Base-by-base conservation (phyloP, 2,888 invertebrate species). In the Drosophila melanosoma region DNA sequence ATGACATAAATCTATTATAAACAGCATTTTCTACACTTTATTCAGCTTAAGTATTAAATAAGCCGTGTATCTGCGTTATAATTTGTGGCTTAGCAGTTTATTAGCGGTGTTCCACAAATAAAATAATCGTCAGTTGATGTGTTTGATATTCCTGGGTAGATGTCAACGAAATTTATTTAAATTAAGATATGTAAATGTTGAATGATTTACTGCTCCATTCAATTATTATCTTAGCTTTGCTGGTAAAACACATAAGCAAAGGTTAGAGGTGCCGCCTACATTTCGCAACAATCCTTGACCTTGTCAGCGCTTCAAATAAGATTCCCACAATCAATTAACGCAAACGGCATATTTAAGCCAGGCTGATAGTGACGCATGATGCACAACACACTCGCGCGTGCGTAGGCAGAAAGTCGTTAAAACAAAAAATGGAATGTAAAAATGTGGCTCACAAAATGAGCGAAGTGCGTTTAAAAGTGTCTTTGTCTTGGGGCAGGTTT, bases 251-350 rank as follows among this genome's bases (percentile, higher is more conserved):
- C 53, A 36, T 38, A n/a, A 33, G 35, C 45, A 58, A 62, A 66
- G 32, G 56, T 15, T 59, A 67, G 48, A 56, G 42, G 12, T 35
- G 52, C 38, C 51, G 59, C 64, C 45, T 53, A 58, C 68, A 36
- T 54, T 49, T 65, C 57, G 57, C 60, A 66, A 26, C 49, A 65
- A 81, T 81, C 89, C 82, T 87, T 88, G 89, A 85, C 85, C 85
- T 85, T 88, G 85, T 79, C 79, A 60, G 65, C 26, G 61, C 60
- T 65, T 33, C 63, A 65, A 64, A 74, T 86, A 56, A 61, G 67
- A 72, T 85, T 85, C 87, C 87, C 85, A 84, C 76, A 63, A 70
- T 88, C 58, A 53, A 70, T 83, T 70, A 61, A 26, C 58, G 65
- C 63, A 68, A 84, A 83, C 78, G 85, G 84, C 48, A 56, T 20